Evolutionary conservation across 2,113 vertebrate genomes (phyloP).

Genomic region (Morone chrysops): DNA sequence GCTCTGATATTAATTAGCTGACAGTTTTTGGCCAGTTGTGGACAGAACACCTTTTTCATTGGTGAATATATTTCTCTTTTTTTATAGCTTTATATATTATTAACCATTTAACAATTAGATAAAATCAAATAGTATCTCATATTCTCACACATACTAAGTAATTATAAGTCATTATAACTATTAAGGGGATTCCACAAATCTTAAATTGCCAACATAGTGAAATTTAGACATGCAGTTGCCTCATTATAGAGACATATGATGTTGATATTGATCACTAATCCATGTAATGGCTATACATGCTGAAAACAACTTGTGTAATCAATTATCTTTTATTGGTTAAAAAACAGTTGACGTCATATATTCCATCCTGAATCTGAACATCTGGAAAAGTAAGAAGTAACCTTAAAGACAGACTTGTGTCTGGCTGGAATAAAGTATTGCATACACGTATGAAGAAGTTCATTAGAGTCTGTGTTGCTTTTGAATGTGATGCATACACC

Average conservation of each 20-base stretch:
- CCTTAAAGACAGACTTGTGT: background rate
- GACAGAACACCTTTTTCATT: background rate
- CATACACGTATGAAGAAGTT: background rate
- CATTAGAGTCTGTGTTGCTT: background rate
- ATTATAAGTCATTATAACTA: background rate
- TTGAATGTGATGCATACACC: background rate
- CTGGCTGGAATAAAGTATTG: background rate
- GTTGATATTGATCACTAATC: no score
- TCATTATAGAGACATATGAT: background rate
- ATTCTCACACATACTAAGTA: background rate
- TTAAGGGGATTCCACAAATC: no score
- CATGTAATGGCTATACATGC: no score
- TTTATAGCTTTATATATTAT: background rate
- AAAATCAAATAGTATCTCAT: background rate
- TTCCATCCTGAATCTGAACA: background rate
- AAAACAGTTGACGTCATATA: background rate
- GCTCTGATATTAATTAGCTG: background rate
- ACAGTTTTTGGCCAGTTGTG: background rate
- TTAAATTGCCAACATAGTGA: background rate
- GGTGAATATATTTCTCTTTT: background rate
- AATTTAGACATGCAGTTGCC: background rate
- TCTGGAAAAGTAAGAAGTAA: background rate
- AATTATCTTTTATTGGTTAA: background rate
- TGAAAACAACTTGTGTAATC: background rate
- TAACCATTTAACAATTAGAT: background rate